Evolutionary conservation across 2,113 vertebrate genomes (phyloP).

Genomic region (Rhombomys opimus): DNA sequence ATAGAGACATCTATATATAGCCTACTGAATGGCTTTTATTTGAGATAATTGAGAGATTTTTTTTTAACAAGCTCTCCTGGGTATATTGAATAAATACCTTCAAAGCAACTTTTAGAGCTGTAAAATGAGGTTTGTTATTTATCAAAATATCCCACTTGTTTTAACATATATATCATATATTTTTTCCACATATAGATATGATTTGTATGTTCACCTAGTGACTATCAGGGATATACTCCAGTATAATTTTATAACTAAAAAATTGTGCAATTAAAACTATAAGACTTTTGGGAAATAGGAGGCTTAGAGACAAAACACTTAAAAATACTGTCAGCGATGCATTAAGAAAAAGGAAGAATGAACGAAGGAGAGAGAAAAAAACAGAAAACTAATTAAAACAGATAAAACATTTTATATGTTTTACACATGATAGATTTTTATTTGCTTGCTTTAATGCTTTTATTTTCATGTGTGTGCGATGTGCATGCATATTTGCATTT

Average conservation of each 20-base stretch:
- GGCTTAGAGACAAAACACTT: not conserved
- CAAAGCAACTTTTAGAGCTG: conserved; percentile 13
- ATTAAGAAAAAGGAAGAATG: not conserved
- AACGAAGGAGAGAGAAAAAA: not conserved
- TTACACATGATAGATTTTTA: not conserved
- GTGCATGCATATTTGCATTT: not conserved
- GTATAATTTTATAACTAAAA: not conserved
- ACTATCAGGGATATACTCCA: not conserved
- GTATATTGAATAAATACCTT: conserved; percentile 56
- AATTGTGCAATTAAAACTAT: not conserved
- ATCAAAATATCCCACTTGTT: conserved; percentile 17
- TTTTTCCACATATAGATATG: not conserved
- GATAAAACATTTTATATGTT: not conserved
- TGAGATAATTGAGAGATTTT: conserved; percentile 32
- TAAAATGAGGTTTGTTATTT: conserved; percentile 14
- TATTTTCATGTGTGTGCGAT: not conserved
- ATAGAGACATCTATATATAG: conserved; percentile 50
- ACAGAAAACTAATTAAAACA: not conserved
- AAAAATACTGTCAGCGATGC: not conserved
- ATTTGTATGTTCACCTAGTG: not conserved
- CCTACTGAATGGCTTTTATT: conserved; percentile 59
- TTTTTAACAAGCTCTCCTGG: not conserved
- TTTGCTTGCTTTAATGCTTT: not conserved
- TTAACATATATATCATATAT: not conserved
- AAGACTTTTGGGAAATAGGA: not conserved